Conservation (phyloP, 1,140 invertebrate species). For the Drosophila lacertosa region DNA sequence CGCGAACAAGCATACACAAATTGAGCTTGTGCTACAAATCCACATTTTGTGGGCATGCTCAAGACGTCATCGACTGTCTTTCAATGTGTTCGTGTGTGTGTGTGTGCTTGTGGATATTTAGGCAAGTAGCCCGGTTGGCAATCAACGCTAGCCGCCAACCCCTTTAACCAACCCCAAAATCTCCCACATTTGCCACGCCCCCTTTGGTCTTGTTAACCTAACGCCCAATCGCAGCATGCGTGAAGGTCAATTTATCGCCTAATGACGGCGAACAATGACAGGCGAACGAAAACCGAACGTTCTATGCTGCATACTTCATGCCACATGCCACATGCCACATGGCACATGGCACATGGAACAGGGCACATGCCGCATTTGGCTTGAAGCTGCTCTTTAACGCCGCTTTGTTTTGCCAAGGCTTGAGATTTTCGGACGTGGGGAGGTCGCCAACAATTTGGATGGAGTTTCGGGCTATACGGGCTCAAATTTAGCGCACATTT, state of each 20-base stretch:
- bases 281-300: not conserved
- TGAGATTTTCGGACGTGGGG: not conserved
- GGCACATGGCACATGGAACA: conserved; percentile 3
- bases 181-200: not conserved
- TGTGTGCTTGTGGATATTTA: conserved; percentile 27
- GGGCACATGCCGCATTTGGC: not conserved
- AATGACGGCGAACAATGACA: conserved; percentile 72
- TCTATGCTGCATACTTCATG: conserved; percentile 8
- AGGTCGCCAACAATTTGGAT: no score
- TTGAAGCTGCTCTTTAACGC: not conserved
- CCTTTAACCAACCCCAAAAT: not conserved
- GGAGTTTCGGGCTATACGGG: conserved; percentile 15
- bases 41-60: conserved; percentile 48
- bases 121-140: conserved; percentile 53
- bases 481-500: conserved; percentile 58
- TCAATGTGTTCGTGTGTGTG: conserved; percentile 14
- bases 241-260: conserved; percentile 81
- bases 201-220: no score
- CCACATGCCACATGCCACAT: conserved; percentile 13
- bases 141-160: conserved; percentile 50
- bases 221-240: conserved; percentile 45
- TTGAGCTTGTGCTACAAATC: conserved; percentile 37
- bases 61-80: conserved; percentile 44
- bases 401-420: not conserved
- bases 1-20: conserved; percentile 13